Evolutionary conservation across 2,113 vertebrate species (phyloP).

Genomic region (Tragulus kanchil): DNA sequence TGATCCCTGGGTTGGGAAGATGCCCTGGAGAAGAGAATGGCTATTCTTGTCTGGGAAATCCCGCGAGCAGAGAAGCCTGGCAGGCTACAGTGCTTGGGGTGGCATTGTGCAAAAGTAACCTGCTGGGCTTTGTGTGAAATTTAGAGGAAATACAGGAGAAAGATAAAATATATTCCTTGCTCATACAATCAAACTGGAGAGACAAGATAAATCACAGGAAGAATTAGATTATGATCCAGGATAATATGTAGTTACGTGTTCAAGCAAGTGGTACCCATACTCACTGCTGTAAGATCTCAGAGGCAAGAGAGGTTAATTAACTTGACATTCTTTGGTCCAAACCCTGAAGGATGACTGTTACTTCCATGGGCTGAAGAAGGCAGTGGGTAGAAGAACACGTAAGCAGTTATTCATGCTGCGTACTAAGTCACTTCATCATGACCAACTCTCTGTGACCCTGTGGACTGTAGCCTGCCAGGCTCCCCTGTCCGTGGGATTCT

Average conservation of each 20-base stretch:
- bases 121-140: neutral
- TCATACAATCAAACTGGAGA: neutral
- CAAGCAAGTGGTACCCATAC: neutral
- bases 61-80: no score
- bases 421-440: no score
- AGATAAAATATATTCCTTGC: constrained; percentile 23
- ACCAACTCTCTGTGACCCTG: no score
- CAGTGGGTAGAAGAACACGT: neutral
- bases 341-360: neutral
- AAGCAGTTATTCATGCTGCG: neutral
- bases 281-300: neutral
- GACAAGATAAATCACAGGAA: neutral
- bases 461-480: no score
- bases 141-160: neutral
- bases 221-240: neutral
- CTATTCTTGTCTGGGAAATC: no score
- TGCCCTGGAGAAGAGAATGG: no score
- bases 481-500: no score
- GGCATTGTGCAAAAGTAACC: neutral
- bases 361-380: neutral
- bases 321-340: constrained; percentile 2
- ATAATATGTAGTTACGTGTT: constrained; percentile 25
- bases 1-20: no score
- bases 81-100: no score
- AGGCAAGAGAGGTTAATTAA: neutral